phyloP scores from a whole-genome alignment of 2,113 vertebrate genomes.

The Protomyctophum bolini region DNA sequence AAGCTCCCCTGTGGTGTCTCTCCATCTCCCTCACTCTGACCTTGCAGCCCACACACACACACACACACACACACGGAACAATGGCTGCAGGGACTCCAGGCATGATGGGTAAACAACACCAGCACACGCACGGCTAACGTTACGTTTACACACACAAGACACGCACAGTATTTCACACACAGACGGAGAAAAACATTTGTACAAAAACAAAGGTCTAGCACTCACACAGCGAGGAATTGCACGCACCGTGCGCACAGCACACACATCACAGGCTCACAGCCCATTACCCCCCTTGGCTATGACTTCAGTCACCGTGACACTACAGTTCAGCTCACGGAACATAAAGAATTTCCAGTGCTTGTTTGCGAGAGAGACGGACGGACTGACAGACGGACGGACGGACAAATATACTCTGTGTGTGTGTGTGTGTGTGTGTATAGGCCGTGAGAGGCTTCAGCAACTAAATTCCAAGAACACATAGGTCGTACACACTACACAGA shows the following conservation, averaged over 20 bases:
- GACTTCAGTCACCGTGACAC: not conserved
- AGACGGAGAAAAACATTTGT: too few relatives aligned
- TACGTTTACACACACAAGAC: not conserved
- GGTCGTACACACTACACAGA: not conserved
- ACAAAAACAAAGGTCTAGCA: not conserved
- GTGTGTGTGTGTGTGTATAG: too few relatives aligned
- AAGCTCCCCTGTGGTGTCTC: not conserved
- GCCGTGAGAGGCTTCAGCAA: conserved; percentile 6
- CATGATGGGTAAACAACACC: conserved; percentile 17
- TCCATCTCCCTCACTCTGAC: conserved; percentile 12
- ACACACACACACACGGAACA: conserved; percentile 1
- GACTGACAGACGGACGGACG: too few relatives aligned
- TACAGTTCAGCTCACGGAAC: conserved; percentile 1
- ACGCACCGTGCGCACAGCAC: not conserved
- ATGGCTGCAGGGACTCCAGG: not conserved
- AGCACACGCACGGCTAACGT: not conserved
- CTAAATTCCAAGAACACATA: not conserved
- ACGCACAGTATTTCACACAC: too few relatives aligned
- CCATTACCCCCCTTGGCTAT: not conserved
- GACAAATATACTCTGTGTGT: not conserved
- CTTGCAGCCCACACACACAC: conserved; percentile 7
- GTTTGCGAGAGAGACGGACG: not conserved
- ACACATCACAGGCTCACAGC: not conserved
- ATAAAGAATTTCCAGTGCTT: not conserved
- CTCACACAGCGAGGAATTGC: not conserved